Base-by-base conservation (phyloP, 2,113 vertebrate genomes). In the Cygnus buccinator region DNA sequence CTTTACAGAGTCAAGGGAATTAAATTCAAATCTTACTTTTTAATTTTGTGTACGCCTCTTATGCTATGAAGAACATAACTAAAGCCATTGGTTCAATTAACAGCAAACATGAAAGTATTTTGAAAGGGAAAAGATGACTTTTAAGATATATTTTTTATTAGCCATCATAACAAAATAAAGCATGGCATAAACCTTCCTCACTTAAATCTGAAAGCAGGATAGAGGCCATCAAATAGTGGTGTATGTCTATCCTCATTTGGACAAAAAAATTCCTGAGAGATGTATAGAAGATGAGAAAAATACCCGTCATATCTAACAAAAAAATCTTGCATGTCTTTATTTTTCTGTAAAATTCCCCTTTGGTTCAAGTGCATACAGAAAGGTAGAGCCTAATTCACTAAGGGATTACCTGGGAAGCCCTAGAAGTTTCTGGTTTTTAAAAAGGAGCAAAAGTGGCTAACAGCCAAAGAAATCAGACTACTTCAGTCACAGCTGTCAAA, bases 21-120 rank as follows among this genome's bases (percentile, higher is more conserved):
- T 3, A 21, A 74, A 58, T 2, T 6, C 4, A 66, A 11, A 55
- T 23, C n/a, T 22, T 43, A 26, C 20, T 13, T 67, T 54, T 58
- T 26, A n/a, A 1, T 33, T 71, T 28, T 75, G 26, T 15, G 6
- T 7, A 3, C 0, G 0, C 26, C 35, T 87, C 41, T 11, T 9
- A 1, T 0, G 0, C 22, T 20, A 3, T 5, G 17, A n/a, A 55
- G 21, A 33, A 4, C 3, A 54, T 9, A 78, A 31, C 29, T 18
- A 13, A 28, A 91, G 26, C 13, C 23, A 25, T 8, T 52, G 37
- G 39, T 26, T 83, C 59, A 61, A 31, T 8, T 68, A 77, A 55
- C 41, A 83, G 25, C n/a, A n/a, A 84, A 33, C 55, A 74, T 3
- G 6, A 8, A 50, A 52, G 33, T 29, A 13, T 23, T 75, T 9